A percentile compares a stretch with the other conserved stretches of the same genome.
These are phyloP conservation scores for Ophraella communa DNA, from an alignment of 2,888 invertebrate species.

Conservation along the genomic window DNA sequence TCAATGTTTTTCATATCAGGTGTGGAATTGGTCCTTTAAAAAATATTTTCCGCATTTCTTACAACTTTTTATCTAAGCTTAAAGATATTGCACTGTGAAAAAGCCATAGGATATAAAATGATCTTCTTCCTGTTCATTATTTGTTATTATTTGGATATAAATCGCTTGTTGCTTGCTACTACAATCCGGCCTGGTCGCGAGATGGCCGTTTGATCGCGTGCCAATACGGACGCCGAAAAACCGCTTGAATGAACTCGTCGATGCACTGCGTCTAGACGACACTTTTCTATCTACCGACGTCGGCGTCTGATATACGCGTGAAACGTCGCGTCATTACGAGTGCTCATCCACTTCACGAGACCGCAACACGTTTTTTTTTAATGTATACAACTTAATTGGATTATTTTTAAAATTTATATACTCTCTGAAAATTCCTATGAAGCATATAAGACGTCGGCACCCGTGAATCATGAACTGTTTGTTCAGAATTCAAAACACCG, in stretches of 20 bases:
- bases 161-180: neutral
- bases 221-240: slow-evolving; percentile 15
- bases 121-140: too few relatives aligned
- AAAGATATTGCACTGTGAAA: too few relatives aligned
- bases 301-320: slow-evolving; percentile 1
- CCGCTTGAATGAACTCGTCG: slow-evolving; percentile 37
- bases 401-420: neutral
- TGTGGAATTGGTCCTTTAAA: too few relatives aligned
- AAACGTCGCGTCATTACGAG: neutral
- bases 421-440: neutral
- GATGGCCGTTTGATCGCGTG: neutral
- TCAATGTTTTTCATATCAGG: too few relatives aligned
- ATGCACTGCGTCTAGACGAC: slow-evolving; percentile 36
- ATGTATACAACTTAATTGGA: neutral
- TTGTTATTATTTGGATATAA: too few relatives aligned
- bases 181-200: neutral
- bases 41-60: too few relatives aligned
- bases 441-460: neutral
- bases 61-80: too few relatives aligned
- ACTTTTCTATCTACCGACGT: slow-evolving; percentile 7
- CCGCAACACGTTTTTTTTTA: slow-evolving; percentile 4
- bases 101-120: too few relatives aligned
- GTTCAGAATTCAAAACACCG: too few relatives aligned
- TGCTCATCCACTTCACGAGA: slow-evolving; percentile 1
- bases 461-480: neutral